Percentiles rank a stretch among this genome's conserved stretches.
Conservation (phyloP, 2,797 vertebrate species). For the Pseudochirops corinnae region DNA sequence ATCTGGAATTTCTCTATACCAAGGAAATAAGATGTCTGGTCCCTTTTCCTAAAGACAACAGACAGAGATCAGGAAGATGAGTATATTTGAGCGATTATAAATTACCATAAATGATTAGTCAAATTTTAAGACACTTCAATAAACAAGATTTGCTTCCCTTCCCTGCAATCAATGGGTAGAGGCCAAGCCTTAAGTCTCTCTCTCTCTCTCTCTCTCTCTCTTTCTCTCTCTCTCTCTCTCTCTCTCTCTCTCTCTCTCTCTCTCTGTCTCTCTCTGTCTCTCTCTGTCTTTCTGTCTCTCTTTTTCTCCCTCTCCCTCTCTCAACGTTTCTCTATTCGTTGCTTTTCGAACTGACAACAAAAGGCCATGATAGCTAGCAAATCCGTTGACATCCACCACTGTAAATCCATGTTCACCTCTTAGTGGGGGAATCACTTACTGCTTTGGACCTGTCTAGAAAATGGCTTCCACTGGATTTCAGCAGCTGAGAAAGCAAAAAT, state of each 20-base stretch:
- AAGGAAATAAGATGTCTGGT: neutral
- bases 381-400: too few species aligned
- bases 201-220: too few species aligned
- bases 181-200: neutral
- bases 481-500: neutral
- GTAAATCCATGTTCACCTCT: neutral
- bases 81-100: neutral
- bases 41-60: neutral
- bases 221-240: too few species aligned
- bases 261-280: accelerated
- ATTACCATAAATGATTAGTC: neutral
- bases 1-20: neutral
- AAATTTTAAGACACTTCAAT: neutral
- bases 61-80: neutral
- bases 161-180: neutral
- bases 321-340: neutral
- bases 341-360: neutral
- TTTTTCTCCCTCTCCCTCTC: neutral
- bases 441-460: neutral
- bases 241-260: accelerated
- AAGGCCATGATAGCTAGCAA: neutral
- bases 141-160: neutral
- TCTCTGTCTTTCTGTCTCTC: neutral
- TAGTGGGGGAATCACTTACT: neutral
- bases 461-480: neutral